These are phyloP conservation scores for Stichodactyla mertensii DNA, from an alignment of 64 coral and sea anemone species.

Conservation along the genomic window DNA sequence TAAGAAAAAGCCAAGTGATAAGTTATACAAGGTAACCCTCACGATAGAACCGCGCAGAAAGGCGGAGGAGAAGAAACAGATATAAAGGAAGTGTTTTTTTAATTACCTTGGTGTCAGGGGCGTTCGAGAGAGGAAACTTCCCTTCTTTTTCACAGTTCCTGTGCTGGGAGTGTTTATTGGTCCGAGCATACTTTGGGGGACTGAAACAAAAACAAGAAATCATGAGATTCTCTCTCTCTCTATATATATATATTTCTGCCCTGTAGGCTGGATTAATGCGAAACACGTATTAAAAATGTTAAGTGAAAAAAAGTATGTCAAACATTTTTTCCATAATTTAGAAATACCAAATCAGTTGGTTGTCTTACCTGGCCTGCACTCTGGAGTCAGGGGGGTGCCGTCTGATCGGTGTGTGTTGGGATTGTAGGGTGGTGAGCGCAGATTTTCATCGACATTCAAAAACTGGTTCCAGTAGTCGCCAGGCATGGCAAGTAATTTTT, in stretches of 20 bases:
- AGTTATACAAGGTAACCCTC: neutral
- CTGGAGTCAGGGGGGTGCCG: conserved; percentile 84
- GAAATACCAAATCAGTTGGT: neutral
- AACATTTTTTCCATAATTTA: neutral
- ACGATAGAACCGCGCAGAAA: neutral
- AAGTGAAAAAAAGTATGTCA: too few species aligned
- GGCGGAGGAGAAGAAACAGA: neutral
- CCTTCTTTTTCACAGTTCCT: conserved; percentile 87
- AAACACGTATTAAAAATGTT: too few species aligned
- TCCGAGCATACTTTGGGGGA: conserved; percentile 93
- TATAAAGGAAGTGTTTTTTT: neutral
- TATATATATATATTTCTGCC: neutral
- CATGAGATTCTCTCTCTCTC: neutral
- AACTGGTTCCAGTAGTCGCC: conserved; percentile 99
- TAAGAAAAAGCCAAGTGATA: neutral
- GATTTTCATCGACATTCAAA: conserved; percentile 61
- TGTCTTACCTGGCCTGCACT: conserved; percentile 72
- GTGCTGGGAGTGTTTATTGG: conserved; percentile 35
- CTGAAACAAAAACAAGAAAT: conserved; percentile 32
- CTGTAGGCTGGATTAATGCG: too few species aligned
- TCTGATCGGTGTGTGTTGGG: conserved; percentile 78
- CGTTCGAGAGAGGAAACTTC: conserved; percentile 90
- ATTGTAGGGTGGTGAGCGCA: conserved; percentile 93
- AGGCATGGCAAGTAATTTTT: conserved; percentile 82
- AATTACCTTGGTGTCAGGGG: conserved; percentile 97